Conservation (phyloP, 2,888 invertebrate genomes). For the Eristalis intricaria region DNA sequence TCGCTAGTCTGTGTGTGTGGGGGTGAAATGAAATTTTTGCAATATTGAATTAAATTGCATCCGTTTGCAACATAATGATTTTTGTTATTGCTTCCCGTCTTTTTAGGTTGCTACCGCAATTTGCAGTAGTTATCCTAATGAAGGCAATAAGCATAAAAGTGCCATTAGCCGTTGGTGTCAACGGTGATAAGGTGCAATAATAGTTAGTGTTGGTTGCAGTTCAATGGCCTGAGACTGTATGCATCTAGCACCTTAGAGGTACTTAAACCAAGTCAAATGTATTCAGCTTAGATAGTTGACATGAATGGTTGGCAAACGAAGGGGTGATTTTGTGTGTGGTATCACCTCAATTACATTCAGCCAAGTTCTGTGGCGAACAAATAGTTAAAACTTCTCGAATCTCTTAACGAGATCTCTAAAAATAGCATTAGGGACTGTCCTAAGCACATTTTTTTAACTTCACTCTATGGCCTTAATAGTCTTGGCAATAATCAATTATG, state of each 20-base stretch:
- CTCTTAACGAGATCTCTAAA: too few species aligned
- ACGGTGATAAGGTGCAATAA: conserved; percentile 54
- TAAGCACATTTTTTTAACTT: too few species aligned
- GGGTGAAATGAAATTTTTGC: conserved; percentile 27
- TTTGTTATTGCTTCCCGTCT: conserved; percentile 27
- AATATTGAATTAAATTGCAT: conserved; percentile 61
- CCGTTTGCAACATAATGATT: conserved; percentile 43
- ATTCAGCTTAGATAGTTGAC: not conserved
- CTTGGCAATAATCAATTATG: too few species aligned
- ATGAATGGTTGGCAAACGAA: too few species aligned
- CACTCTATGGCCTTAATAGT: too few species aligned
- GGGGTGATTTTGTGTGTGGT: too few species aligned
- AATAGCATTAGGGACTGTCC: too few species aligned
- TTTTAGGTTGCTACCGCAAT: conserved; percentile 40
- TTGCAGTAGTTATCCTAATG: conserved; percentile 54
- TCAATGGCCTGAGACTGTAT: conserved; percentile 32
- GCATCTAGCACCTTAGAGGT: not conserved
- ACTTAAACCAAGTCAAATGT: not conserved
- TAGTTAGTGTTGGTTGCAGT: conserved; percentile 29
- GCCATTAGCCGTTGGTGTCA: conserved; percentile 53
- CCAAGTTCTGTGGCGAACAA: too few species aligned
- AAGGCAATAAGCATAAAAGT: conserved; percentile 47
- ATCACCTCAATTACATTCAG: too few species aligned
- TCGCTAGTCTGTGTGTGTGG: not conserved
- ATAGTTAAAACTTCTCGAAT: too few species aligned